Percentiles rank a stretch among this genome's conserved stretches.
Conservation (phyloP, 92 coral and sea anemone species). For the Zoanthus sociatus region DNA sequence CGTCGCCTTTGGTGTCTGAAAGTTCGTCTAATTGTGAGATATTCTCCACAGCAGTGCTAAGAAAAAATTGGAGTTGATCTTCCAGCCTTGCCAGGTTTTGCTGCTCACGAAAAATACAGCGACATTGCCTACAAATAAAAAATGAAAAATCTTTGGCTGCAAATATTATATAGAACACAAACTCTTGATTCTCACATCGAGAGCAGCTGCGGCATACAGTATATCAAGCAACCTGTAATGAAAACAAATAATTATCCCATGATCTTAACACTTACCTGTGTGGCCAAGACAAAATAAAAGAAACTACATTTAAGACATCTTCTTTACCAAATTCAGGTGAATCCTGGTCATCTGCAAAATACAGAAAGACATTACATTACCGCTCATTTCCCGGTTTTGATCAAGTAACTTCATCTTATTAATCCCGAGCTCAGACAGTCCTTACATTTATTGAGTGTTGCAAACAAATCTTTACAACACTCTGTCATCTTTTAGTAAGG, state of each 20-base stretch:
- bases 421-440: neutral
- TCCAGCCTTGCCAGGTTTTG: slow-evolving; percentile 83
- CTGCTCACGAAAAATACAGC: slow-evolving; percentile 93
- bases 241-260: neutral
- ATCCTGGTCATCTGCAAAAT: slow-evolving; percentile 73
- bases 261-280: slow-evolving; percentile 79
- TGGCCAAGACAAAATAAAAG: slow-evolving; percentile 94
- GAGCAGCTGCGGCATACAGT: neutral
- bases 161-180: neutral
- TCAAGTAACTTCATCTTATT: neutral
- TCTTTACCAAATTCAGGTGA: slow-evolving; percentile 88
- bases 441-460: slow-evolving; percentile 93
- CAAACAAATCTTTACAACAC: slow-evolving; percentile 94
- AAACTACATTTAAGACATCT: slow-evolving; percentile 81
- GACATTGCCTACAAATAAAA: slow-evolving; percentile 82
- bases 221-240: neutral
- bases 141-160: neutral
- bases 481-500: slow-evolving; percentile 85
- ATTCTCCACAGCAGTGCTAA: slow-evolving; percentile 77
- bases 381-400: neutral
- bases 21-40: slow-evolving; percentile 61
- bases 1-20: slow-evolving; percentile 53
- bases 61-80: slow-evolving; percentile 79
- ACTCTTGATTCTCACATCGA: neutral
- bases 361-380: slow-evolving; percentile 1